These are phyloP conservation scores for Sisyra nigra DNA, from an alignment of 2,888 invertebrate genomes.

Conservation along the genomic window DNA sequence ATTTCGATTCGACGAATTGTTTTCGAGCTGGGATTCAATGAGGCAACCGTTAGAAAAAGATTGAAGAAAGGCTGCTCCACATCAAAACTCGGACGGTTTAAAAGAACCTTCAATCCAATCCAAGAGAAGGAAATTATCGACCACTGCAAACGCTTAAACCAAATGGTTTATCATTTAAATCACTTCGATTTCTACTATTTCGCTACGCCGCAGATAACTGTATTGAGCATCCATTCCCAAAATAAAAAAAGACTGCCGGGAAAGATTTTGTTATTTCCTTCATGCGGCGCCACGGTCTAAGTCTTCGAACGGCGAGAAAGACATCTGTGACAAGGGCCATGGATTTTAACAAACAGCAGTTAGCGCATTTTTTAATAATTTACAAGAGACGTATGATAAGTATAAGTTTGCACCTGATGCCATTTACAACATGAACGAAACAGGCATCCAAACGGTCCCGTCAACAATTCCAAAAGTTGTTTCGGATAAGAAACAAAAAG, in stretches of 20 bases:
- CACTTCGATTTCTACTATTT: not conserved
- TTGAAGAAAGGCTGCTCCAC: no score
- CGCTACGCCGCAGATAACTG: not conserved
- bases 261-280: not conserved
- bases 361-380: no score
- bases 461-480: conserved; percentile 16
- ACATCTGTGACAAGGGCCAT: conserved; percentile 15
- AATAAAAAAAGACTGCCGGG: not conserved
- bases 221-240: not conserved
- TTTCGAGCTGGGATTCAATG: no score
- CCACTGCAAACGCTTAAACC: no score
- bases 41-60: no score
- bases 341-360: conserved; percentile 18
- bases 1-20: no score
- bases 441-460: conserved; percentile 15
- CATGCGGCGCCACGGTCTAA: not conserved
- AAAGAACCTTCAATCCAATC: no score
- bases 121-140: no score
- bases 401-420: conserved; percentile 14
- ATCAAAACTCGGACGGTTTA: no score
- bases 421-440: conserved; percentile 16
- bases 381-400: conserved; percentile 13
- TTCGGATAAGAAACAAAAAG: conserved; percentile 15
- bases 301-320: conserved; percentile 9
- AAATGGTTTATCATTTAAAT: not conserved